Evolutionary conservation across 2,113 vertebrate species (phyloP).

Genomic region (Barbus barbus): DNA sequence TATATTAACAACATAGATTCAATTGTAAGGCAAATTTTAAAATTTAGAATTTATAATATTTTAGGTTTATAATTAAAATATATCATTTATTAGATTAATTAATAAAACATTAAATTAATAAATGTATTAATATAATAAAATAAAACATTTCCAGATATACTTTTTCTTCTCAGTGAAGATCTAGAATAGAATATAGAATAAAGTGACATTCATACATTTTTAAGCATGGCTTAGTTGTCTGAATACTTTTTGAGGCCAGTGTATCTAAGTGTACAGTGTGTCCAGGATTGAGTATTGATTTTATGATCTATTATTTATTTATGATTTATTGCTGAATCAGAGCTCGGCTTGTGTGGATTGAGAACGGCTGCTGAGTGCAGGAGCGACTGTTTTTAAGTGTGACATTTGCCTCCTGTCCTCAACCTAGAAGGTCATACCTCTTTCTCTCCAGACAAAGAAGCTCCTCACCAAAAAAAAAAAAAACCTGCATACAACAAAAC

Average conservation of each 20-base stretch:
- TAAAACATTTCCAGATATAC: too few species aligned
- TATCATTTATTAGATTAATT: too few species aligned
- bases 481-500: too few species aligned
- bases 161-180: neutral
- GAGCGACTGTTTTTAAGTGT: conserved; percentile 30
- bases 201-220: conserved; percentile 24
- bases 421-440: conserved; percentile 25
- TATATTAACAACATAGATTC: too few species aligned
- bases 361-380: conserved; percentile 1
- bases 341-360: conserved; percentile 3
- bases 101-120: too few species aligned
- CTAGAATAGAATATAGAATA: neutral
- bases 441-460: conserved; percentile 14
- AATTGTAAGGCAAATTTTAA: too few species aligned
- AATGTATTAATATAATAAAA: too few species aligned
- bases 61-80: too few species aligned
- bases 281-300: conserved; percentile 28
- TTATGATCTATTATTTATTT: conserved; percentile 34
- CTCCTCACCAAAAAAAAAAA: neutral
- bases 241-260: neutral
- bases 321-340: conserved; percentile 14
- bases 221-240: conserved; percentile 2
- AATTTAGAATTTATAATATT: too few species aligned
- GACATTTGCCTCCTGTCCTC: conserved; percentile 46
- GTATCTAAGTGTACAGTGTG: neutral